Base-by-base conservation (phyloP, 2,888 invertebrate genomes). In the Tenthredo livida region DNA sequence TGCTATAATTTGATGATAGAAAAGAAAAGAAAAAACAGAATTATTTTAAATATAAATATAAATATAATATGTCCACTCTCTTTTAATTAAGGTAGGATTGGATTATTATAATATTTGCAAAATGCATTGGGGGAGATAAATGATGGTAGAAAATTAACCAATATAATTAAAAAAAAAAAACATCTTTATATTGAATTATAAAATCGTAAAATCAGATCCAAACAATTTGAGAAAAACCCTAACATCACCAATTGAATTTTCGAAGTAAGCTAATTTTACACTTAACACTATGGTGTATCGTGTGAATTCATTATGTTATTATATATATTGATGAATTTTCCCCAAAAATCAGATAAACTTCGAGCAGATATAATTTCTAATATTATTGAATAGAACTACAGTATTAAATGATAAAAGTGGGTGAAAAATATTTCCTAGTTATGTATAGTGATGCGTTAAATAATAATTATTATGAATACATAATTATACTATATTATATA, bases 261-360 rank as follows among this genome's bases (percentile, higher is more conserved):
- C 10, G 25, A n/a, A 72, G 12, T 21, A 73, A 21, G 40, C 25
- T 43, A 73, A 73, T 73, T 21, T 73, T 43, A 43, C 21, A 73
- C 73, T 40, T 33, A 29, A 29, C 2, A 29, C 2, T 29, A 33
- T 33, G 33, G 7, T 25, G 25, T n/a, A n/a, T n/a, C 0, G n/a
- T 73, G 15, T 73, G 73, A 43, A 73, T 73, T 73, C 25, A 25
- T 73, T 43, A 73, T 73, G 12, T 73, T 43, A 73, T 73, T 43
- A n/a, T n/a, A n/a, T n/a, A n/a, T n/a, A 21, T 12, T 25, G 12
- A 61, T 25, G 3, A 61, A 61, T 12, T 61, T n/a, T 61, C 6
- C 25, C 61, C 61, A 61, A 61, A 61, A 25, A 25, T 9, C 1
- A 61, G 9, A 12, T 10, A 25, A 61, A 61, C 3, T 54, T 54